These are phyloP conservation scores for Cryptus viduatorius DNA, from an alignment of 2,888 invertebrate genomes.

Conservation along the genomic window DNA sequence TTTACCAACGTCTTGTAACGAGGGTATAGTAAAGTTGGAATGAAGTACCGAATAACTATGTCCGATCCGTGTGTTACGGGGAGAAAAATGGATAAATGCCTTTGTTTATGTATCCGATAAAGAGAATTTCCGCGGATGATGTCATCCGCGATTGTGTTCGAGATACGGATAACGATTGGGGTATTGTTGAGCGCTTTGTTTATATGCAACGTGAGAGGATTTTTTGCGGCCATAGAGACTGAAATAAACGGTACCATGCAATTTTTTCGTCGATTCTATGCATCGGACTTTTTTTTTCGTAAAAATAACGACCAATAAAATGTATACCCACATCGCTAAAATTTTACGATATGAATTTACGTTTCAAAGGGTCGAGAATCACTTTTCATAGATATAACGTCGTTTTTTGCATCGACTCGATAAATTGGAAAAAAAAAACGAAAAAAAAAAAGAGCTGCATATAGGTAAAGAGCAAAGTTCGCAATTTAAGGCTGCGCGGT, in stretches of 20 bases:
- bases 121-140: not conserved
- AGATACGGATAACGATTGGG: not conserved
- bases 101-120: not conserved
- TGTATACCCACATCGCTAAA: too few species aligned
- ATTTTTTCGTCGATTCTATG: too few species aligned
- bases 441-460: not conserved
- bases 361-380: not conserved
- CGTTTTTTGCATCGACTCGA: not conserved
- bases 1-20: not conserved
- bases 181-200: not conserved
- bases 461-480: not conserved
- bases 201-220: not conserved
- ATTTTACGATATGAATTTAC: too few species aligned
- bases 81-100: not conserved
- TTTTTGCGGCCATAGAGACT: not conserved
- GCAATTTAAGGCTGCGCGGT: not conserved
- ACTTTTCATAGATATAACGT: not conserved
- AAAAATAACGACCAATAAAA: too few species aligned
- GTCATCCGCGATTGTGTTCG: not conserved
- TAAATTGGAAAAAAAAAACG: not conserved
- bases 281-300: too few species aligned
- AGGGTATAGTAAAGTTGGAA: not conserved
- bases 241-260: too few species aligned
- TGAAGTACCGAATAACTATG: slow-evolving; percentile 18
- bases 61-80: not conserved